A percentile compares a stretch with the other conserved stretches of the same genome.
phyloP scores from a whole-genome alignment of 2,888 invertebrate species.

The Syrphus vitripennis region DNA sequence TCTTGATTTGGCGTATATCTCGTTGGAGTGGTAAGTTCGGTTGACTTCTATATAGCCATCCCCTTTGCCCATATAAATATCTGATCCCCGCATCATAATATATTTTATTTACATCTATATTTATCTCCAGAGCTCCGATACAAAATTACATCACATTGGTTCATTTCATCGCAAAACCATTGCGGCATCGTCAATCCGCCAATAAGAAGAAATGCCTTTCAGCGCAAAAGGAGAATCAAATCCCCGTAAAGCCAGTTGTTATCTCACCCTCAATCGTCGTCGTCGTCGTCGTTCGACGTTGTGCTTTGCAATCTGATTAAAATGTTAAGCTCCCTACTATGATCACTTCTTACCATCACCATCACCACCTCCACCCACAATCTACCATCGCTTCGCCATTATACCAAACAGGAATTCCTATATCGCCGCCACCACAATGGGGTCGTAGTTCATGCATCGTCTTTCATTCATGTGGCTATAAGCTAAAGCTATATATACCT shows the following conservation, averaged over 20 bases:
- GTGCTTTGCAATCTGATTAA: constrained; percentile 63
- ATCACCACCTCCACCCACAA: constrained; percentile 2
- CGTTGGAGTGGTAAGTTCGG: not conserved
- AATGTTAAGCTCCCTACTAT: constrained; percentile 61
- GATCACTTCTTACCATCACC: constrained; percentile 20
- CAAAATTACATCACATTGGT: constrained; percentile 38
- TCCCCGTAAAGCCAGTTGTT: constrained; percentile 23
- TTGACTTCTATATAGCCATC: not conserved
- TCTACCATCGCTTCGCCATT: not conserved
- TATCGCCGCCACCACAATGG: constrained; percentile 35
- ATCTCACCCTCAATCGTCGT: constrained; percentile 36
- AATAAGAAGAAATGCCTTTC: constrained; percentile 13
- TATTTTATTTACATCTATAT: constrained; percentile 19
- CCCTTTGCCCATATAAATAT: not conserved
- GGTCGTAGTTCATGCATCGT: constrained; percentile 47
- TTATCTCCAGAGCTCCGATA: constrained; percentile 12
- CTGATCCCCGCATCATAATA: constrained; percentile 15
- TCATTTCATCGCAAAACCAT: constrained; percentile 9
- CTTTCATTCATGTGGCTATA: constrained; percentile 16
- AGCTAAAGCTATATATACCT: not conserved
- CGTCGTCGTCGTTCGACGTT: too few relatives aligned
- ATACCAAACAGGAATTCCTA: not conserved
- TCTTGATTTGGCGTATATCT: not conserved
- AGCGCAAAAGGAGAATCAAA: constrained; percentile 7
- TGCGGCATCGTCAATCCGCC: not conserved